Percentiles rank a stretch among this genome's conserved stretches.
Conservation (phyloP, 2,797 vertebrate genomes). For the Siniperca obscura region DNA sequence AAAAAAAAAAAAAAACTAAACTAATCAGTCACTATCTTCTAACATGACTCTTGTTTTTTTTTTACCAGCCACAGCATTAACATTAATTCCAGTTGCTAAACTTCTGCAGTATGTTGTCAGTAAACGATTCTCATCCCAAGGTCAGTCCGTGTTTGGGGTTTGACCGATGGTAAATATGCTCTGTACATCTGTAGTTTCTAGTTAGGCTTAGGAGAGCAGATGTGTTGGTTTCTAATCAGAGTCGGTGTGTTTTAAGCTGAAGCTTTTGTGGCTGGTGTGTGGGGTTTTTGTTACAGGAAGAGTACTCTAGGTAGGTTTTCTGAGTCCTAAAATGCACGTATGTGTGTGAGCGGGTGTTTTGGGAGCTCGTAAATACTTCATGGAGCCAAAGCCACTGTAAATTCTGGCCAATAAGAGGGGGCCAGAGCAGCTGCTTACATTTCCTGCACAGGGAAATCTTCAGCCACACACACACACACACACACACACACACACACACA, state of each 20-base stretch:
- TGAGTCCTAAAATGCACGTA: slow-evolving; percentile 69
- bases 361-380: slow-evolving; percentile 87
- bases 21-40: too few relatives aligned
- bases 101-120: background rate
- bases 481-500: background rate
- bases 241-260: slow-evolving; percentile 26
- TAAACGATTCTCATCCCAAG: background rate
- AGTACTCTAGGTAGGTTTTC: slow-evolving; percentile 69
- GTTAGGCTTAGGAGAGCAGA: slow-evolving; percentile 29
- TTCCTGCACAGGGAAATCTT: slow-evolving; percentile 61
- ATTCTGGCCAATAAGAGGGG: slow-evolving; percentile 83
- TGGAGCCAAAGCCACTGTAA: slow-evolving; percentile 86
- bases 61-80: background rate
- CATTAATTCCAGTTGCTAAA: slow-evolving; percentile 3
- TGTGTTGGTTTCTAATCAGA: slow-evolving; percentile 58
- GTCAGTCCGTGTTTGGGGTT: background rate
- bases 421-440: slow-evolving; percentile 80
- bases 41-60: background rate
- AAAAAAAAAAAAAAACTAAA: too few relatives aligned
- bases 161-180: slow-evolving; percentile 27
- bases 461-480: slow-evolving; percentile 32
- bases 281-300: slow-evolving; percentile 68
- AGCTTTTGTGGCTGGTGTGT: slow-evolving; percentile 55
- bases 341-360: slow-evolving; percentile 80
- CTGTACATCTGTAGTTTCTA: slow-evolving; percentile 20